Evolutionary conservation across 2,888 invertebrate genomes (phyloP).

Genomic region (Chymomyza amoena): DNA sequence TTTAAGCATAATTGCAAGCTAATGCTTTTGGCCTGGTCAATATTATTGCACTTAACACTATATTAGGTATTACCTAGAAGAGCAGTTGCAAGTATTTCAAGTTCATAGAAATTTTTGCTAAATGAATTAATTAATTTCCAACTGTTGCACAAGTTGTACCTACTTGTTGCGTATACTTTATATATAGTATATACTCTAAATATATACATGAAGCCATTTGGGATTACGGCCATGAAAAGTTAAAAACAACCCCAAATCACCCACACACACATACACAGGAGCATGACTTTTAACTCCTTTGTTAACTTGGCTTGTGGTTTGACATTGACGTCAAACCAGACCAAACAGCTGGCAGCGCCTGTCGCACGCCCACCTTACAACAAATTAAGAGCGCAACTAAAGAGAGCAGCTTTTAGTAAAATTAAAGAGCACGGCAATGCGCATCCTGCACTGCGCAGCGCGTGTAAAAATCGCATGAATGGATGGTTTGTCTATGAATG

Average conservation of each 20-base stretch:
- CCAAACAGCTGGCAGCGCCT: conserved; percentile 47
- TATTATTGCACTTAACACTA: too few species aligned
- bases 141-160: conserved; percentile 58
- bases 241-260: conserved; percentile 23
- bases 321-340: conserved; percentile 61
- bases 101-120: not conserved
- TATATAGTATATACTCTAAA: conserved; percentile 49
- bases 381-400: conserved; percentile 33
- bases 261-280: conserved; percentile 16
- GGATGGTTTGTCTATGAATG: conserved; percentile 56
- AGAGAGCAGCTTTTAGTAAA: conserved; percentile 26
- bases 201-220: too few species aligned
- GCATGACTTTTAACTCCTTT: conserved; percentile 43
- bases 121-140: conserved; percentile 29
- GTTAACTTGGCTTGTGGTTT: conserved; percentile 14
- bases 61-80: too few species aligned
- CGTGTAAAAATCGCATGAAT: conserved; percentile 66
- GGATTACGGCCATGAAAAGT: too few species aligned
- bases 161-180: conserved; percentile 39
- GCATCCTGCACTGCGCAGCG: conserved; percentile 72
- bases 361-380: conserved; percentile 51
- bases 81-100: too few species aligned
- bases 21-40: too few species aligned
- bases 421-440: conserved; percentile 25
- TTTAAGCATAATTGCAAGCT: too few species aligned